Conservation (phyloP, 2,113 vertebrate genomes). For the Lepus americanus region DNA sequence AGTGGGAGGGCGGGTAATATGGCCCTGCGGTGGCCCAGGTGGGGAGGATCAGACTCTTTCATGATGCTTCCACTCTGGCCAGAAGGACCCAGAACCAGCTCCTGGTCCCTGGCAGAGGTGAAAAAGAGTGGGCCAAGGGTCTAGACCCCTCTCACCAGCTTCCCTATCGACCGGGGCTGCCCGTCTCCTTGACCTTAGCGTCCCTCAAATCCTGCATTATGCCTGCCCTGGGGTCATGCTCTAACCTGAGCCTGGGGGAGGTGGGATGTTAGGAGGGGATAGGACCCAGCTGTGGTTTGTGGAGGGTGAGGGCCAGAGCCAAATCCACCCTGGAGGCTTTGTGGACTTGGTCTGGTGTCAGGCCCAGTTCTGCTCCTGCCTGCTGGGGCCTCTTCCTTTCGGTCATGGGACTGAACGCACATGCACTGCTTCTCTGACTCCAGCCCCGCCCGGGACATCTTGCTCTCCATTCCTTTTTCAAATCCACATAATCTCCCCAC, state of each 20-base stretch:
- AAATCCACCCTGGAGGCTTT: neutral
- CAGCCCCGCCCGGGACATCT: neutral
- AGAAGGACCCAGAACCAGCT: neutral
- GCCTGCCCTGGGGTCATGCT: neutral
- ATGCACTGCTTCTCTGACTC: neutral
- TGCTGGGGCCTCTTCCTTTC: neutral
- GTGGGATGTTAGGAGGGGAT: neutral
- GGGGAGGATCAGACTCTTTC: neutral
- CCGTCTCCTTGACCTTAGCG: neutral
- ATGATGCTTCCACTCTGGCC: neutral
- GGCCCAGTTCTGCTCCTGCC: neutral
- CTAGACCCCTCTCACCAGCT: neutral
- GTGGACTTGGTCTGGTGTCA: neutral
- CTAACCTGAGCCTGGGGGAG: neutral
- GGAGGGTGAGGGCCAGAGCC: neutral
- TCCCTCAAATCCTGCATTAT: too few species aligned
- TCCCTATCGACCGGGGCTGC: too few species aligned
- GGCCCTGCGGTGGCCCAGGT: rapidly evolving
- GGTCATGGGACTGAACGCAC: neutral
- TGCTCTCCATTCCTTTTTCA: neutral
- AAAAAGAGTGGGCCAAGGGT: neutral
- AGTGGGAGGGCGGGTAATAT: conserved; percentile 83
- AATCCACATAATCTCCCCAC: conserved; percentile 23
- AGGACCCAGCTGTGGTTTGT: neutral
- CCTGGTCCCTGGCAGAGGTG: neutral